Conservation (phyloP, 2,888 invertebrate species). For the Serrognathus titanus region DNA sequence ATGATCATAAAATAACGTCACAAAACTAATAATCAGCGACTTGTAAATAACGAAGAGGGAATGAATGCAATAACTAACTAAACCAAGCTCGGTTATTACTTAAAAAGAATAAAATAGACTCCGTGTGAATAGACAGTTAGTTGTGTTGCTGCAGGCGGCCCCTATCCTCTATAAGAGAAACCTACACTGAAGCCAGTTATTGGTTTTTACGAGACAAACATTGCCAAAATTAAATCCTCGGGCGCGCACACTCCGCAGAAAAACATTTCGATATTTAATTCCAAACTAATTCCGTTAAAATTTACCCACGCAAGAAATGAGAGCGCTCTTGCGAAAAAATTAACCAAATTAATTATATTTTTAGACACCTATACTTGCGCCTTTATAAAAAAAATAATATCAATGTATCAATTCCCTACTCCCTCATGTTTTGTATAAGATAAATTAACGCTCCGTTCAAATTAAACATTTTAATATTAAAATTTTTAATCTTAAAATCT, state of each 20-base stretch:
- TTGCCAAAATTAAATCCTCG: conserved; percentile 49
- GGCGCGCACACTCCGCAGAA: conserved; percentile 46
- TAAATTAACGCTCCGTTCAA: no score
- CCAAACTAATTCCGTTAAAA: conserved; percentile 44
- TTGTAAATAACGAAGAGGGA: conserved; percentile 17
- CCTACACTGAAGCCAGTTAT: conserved; percentile 39
- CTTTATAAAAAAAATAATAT: no score
- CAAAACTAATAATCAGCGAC: conserved; percentile 3
- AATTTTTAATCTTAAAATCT: not conserved
- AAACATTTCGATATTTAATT: conserved; percentile 51
- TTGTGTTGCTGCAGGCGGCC: conserved; percentile 25
- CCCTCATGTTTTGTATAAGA: no score
- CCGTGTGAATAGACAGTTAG: conserved; percentile 41
- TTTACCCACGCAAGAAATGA: conserved; percentile 25
- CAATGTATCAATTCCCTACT: no score
- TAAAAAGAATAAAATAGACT: conserved; percentile 42
- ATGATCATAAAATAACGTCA: conserved; percentile 1
- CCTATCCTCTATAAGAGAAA: conserved; percentile 30
- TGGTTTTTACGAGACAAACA: conserved; percentile 51
- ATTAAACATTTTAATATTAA: not conserved
- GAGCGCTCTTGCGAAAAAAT: not conserved
- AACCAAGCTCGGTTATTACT: conserved; percentile 40
- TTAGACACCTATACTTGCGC: no score
- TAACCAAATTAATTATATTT: no score
- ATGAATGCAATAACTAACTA: conserved; percentile 35